Evolutionary conservation across 2,888 invertebrate species (phyloP).

Genomic region (Dendrolimus pini): DNA sequence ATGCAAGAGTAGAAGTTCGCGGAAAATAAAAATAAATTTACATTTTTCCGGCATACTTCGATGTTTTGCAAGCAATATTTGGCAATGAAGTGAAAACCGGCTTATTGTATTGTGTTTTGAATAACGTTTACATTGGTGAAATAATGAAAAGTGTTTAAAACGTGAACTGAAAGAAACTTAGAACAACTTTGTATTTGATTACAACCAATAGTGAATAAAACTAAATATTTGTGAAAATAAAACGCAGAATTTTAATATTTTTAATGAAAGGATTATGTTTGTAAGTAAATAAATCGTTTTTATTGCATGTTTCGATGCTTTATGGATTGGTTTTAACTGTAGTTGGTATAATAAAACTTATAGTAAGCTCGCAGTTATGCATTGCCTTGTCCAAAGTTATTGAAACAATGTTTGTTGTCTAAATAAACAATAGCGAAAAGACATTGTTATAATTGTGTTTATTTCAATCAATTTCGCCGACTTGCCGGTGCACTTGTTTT

Average conservation of each 20-base stretch:
- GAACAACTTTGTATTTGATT: background rate
- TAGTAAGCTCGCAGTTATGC: too few relatives aligned
- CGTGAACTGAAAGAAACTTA: background rate
- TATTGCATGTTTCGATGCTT: background rate
- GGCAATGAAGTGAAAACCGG: background rate
- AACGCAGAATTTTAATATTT: background rate
- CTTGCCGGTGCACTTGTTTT: too few relatives aligned
- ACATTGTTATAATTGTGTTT: too few relatives aligned
- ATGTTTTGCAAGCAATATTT: background rate
- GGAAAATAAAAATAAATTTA: conserved; percentile 40
- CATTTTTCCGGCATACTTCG: conserved; percentile 23
- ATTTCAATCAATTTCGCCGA: too few relatives aligned
- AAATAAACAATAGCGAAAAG: too few relatives aligned
- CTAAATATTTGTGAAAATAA: background rate
- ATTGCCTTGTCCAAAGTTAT: too few relatives aligned
- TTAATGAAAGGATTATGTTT: conserved; percentile 9
- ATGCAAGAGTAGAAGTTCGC: conserved; percentile 38
- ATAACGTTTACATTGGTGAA: background rate
- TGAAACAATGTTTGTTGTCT: too few relatives aligned
- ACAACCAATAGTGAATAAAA: background rate
- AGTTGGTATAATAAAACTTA: too few relatives aligned
- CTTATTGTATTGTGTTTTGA: background rate
- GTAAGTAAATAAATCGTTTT: conserved; percentile 4
- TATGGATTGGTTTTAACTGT: too few relatives aligned
- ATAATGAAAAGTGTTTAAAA: background rate